These are phyloP conservation scores for Cetoscarus ocellatus DNA, from an alignment of 2,797 vertebrate species.

Conservation along the genomic window DNA sequence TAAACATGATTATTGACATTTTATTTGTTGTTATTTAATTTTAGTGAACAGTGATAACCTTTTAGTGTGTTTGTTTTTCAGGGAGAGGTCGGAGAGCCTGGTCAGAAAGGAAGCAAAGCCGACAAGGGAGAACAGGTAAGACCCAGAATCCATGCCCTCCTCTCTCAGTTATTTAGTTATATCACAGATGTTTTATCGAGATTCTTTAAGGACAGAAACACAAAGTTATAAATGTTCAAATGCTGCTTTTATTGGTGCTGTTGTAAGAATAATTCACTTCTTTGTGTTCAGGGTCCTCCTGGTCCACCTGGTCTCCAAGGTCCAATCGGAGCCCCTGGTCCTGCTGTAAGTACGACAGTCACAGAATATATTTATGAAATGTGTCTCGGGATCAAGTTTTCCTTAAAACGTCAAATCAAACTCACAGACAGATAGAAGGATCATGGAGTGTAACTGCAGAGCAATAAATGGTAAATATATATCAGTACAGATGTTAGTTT, in stretches of 20 bases:
- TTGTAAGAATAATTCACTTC: not conserved
- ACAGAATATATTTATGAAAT: not conserved
- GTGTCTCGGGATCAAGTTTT: no score
- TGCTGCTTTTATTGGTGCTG: not conserved
- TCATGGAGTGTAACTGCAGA: not conserved
- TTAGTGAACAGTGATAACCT: no score
- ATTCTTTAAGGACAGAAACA: no score
- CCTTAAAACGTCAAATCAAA: not conserved
- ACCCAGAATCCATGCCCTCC: not conserved
- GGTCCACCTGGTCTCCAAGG: conserved; percentile 97
- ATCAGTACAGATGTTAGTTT: no score
- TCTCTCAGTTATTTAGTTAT: no score
- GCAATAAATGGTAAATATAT: not conserved
- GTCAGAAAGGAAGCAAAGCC: conserved; percentile 98
- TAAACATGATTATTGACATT: no score
- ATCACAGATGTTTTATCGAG: no score
- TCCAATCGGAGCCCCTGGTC: conserved; percentile 95
- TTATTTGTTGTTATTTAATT: no score
- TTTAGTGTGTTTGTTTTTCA: conserved; percentile 59
- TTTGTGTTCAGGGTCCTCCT: conserved; percentile 91
- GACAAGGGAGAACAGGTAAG: conserved; percentile 97
- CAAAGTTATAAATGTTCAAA: not conserved
- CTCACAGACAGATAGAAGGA: not conserved
- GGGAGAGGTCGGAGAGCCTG: conserved; percentile 98
- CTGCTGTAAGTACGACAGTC: conserved; percentile 90